Conservation (phyloP, 2,113 vertebrate species). For the Lathamus discolor region DNA sequence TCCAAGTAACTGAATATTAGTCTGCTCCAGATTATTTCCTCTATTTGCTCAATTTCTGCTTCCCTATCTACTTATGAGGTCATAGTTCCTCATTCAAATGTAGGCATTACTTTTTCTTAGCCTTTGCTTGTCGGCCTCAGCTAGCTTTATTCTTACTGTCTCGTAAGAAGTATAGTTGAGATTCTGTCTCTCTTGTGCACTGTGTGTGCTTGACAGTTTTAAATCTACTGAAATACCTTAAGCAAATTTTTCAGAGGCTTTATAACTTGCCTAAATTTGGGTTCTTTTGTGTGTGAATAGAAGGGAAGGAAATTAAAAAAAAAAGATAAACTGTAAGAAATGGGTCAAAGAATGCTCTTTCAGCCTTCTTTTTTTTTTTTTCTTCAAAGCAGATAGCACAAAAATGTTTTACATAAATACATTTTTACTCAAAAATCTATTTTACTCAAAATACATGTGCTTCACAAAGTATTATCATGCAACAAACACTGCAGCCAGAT, state of each 20-base stretch:
- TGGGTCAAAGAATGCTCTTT: neutral
- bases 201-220: neutral
- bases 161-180: neutral
- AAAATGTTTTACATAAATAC: neutral
- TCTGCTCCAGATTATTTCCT: neutral
- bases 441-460: neutral
- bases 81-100: neutral
- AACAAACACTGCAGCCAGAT: neutral
- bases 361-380: neutral
- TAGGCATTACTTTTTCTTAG: neutral
- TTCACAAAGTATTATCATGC: neutral
- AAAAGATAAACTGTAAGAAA: neutral
- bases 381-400: neutral
- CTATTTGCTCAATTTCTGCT: accelerated
- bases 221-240: neutral
- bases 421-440: neutral
- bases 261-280: neutral
- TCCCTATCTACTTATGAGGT: accelerated
- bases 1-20: too few species aligned
- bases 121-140: neutral
- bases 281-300: neutral
- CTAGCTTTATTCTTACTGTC: neutral
- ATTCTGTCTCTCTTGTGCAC: neutral
- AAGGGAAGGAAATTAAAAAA: accelerated
- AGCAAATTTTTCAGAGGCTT: neutral